Conservation (phyloP, 2,888 invertebrate genomes). For the Ormyrus labotus region DNA sequence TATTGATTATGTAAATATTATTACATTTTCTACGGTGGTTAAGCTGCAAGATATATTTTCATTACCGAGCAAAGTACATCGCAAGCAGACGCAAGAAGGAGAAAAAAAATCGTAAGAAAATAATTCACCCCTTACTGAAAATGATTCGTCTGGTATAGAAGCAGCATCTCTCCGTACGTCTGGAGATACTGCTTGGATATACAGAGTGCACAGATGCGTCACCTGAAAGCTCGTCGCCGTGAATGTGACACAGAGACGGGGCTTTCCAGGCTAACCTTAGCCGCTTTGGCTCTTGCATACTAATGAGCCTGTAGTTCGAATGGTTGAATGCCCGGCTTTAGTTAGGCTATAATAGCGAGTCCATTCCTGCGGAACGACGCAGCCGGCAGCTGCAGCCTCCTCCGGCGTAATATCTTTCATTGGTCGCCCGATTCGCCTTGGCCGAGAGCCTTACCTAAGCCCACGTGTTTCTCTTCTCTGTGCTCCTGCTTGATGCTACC, state of each 20-base stretch:
- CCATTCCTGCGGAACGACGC: conserved; percentile 64
- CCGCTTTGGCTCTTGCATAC: conserved; percentile 70
- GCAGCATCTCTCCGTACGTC: not conserved
- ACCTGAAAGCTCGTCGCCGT: not conserved
- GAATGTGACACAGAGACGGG: conserved; percentile 59
- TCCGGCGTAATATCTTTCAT: conserved; percentile 35
- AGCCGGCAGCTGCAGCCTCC: conserved; percentile 1
- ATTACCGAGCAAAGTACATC: no score
- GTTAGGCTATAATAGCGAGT: conserved; percentile 73
- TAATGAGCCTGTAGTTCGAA: conserved; percentile 70
- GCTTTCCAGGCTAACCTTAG: conserved; percentile 70
- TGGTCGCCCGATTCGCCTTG: conserved; percentile 14
- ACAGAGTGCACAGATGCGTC: not conserved
- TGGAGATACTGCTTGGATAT: no score
- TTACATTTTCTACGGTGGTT: no score
- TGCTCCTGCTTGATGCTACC: not conserved
- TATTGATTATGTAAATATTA: no score
- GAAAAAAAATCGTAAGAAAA: no score
- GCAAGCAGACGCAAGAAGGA: no score
- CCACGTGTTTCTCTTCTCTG: not conserved
- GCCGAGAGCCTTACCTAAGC: conserved; percentile 6
- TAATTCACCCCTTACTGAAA: no score
- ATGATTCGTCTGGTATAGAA: no score
- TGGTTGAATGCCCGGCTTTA: conserved; percentile 71
- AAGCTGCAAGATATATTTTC: no score